Evolutionary conservation across 1,140 invertebrate genomes (phyloP), one percentile per base, ranked within the genome.

Genomic region (Eulimnadia texana): DNA sequence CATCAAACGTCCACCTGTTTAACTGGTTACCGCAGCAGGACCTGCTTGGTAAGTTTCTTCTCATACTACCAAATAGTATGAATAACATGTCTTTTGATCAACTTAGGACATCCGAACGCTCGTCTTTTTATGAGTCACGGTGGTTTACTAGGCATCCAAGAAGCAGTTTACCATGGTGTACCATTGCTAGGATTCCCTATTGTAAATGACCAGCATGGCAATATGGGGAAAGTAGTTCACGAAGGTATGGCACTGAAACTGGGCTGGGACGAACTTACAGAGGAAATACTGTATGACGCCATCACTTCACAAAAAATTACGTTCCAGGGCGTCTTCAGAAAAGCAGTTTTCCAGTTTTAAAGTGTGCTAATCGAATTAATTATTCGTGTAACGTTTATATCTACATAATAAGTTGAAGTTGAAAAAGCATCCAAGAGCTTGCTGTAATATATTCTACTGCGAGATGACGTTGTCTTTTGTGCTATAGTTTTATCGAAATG

Each of bases 101-200:
- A 62, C 70, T 23, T 58, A 83, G 82, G 72, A 58, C 84, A 89
- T 72, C 78, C 80, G 20, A 82, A 83, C 61, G 74, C 82, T 0
- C 73, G 79, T 33, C 74, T 80, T 10, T 86, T 82, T 64, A 78
- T 85, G 16, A 80, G 78, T 6, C 80, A 84, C 65, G 81, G 81
- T 54, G 83, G 83, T 0, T 72, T 83, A 3, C 72, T 84, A 28
- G 82, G 84, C 10, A 71, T 79, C 52, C 77, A 78, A 0, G 84
- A 87, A 66, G 78, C 78, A 0, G 70, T 82, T 1, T 77, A 81
- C 29, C 73, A 74, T 2, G 83, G 80, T 1, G 77, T 82, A 20
- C 84, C 85, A 1, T 78, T 83, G 27, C 68, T 85, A 57, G 78
- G 76, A 25, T 73, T 84, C 55, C 83, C 83, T 10, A 68, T 84